These are phyloP conservation scores for Stenopsyche tienmushanensis DNA, from an alignment of 1,140 invertebrate genomes.

Conservation along the genomic window DNA sequence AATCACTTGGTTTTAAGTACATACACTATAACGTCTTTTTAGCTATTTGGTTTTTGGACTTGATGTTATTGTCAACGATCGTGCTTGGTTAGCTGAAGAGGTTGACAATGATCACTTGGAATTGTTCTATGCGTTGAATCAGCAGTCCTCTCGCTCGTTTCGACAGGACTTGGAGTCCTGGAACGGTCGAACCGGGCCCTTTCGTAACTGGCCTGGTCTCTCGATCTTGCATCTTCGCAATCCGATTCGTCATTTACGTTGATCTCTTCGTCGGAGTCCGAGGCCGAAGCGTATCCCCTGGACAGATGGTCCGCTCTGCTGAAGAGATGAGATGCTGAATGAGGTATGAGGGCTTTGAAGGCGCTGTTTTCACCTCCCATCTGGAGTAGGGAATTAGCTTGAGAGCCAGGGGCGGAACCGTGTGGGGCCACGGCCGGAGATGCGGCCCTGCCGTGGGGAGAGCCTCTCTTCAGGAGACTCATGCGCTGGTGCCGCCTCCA, in stretches of 20 bases:
- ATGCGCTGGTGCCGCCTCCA: constrained; percentile 94
- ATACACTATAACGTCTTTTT: too few relatives aligned
- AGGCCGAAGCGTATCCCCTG: constrained; percentile 51
- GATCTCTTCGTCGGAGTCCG: constrained; percentile 70
- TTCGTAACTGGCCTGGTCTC: background rate
- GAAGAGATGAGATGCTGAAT: constrained; percentile 47
- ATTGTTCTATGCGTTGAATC: constrained; percentile 43
- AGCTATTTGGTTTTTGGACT: too few relatives aligned
- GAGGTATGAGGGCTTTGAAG: constrained; percentile 70
- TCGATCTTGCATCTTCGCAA: constrained; percentile 45
- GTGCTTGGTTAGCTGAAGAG: constrained; percentile 55
- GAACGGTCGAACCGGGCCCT: constrained; percentile 42
- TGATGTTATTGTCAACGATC: too few relatives aligned
- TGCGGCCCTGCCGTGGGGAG: constrained; percentile 44
- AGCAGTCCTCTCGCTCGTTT: constrained; percentile 32
- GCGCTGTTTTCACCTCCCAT: constrained; percentile 88
- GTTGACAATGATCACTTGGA: constrained; percentile 45
- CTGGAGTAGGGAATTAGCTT: constrained; percentile 45
- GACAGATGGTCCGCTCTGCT: constrained; percentile 44
- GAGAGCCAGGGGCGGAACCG: constrained; percentile 50
- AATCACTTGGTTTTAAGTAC: too few relatives aligned
- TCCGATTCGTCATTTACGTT: constrained; percentile 67
- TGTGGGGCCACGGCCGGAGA: constrained; percentile 56
- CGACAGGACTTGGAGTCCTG: constrained; percentile 46
- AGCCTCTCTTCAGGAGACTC: constrained; percentile 81